Base-by-base conservation (phyloP, 2,888 invertebrate species). In the Pterostichus niger region DNA sequence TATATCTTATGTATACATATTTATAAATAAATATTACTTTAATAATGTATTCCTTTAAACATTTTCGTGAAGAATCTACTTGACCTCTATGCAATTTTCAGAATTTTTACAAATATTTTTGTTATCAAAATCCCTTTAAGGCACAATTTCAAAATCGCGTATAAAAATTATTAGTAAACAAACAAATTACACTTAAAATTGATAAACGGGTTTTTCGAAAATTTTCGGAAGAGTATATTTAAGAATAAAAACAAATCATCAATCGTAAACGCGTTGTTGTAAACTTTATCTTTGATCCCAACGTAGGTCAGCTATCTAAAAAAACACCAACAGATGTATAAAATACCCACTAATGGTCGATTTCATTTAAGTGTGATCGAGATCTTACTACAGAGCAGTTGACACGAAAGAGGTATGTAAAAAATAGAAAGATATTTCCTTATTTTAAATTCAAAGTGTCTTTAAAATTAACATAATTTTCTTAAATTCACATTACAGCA, bases 141-240 rank as follows among this genome's bases (percentile, higher is more conserved):
- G 40, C 5, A 9, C 49, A 49, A 49, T 49, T 49, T 49, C 49
- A 49, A 49, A 49, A 49, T 40, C 40, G 9, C 40, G 13, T 49
- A 49, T 49, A 49, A 49, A 5, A 59, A 10, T 59, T 59, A 31
- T 31, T 59, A 24, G 31, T 59, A 52, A 75, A 75, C 33, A 75
- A 4, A 31, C 64, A 13, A 64, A 64, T 64, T 49, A 33, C 49
- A 52, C 33, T n/a, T 52, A 75, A 75, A 24, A 17, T 52, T 49
- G 52, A 75, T 75, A 75, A 49, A 31, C 6, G 75, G 75, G 75
- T 75, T 75, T 75, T 75, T 75, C 52, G 15, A 17, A n/a, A 75
- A 52, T 75, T 75, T 75, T 52, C n/a, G 52, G 75, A 75, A 75
- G n/a, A n/a, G 75, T 52, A 49, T 49, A 17, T 73, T 17, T 73